Evolutionary conservation across 2,888 invertebrate genomes (phyloP), one percentile per base, ranked within the genome.

Genomic region (Candidula unifasciata): DNA sequence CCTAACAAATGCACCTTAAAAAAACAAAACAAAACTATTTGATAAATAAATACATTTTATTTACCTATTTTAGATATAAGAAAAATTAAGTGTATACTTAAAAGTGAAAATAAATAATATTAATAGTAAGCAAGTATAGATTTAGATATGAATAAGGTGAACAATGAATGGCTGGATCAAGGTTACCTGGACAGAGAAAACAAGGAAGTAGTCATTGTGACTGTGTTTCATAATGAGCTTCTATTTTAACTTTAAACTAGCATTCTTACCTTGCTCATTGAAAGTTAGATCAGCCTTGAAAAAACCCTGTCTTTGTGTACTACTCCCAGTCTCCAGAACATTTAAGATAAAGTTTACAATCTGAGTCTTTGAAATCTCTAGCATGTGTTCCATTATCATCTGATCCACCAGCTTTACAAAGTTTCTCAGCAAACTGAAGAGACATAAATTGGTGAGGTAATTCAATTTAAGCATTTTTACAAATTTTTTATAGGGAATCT

Each of bases 331-430:
- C 16, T 87, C 85, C 79, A 93, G 88, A 21, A 91, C 91, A 35
- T 85, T 77, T 64, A 89, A 83, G 16, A 93, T 91, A 88, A 93
- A 93, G 54, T 82, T 82, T 18, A 89, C 88, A 66, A 92, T 91
- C 78, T 91, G 92, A 6, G 87, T 89, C 85, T 91, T 90, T 80
- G 91, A 89, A 30, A 93, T 88, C 35, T 91, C 85, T 76, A 93
- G 91, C 89, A 93, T 90, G 87, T 93, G 92, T 66, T 93, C 91
- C 24, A 93, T 90, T 64, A 93, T 90, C 89, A 93, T 87, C 88
- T 93, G 92, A 85, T 93, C 92, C 24, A 93, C 89, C 81, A 93
- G 89, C 85, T 91, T 91, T 74, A 92, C 91, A 89, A 93, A 93
- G 89, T 92, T 92, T 44, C 93, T 92, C 66, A 93, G 90, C 8